Percentiles rank a stretch among this genome's conserved stretches.
phyloP scores from a whole-genome alignment of 2,888 invertebrate genomes.

The Apamea anceps region DNA sequence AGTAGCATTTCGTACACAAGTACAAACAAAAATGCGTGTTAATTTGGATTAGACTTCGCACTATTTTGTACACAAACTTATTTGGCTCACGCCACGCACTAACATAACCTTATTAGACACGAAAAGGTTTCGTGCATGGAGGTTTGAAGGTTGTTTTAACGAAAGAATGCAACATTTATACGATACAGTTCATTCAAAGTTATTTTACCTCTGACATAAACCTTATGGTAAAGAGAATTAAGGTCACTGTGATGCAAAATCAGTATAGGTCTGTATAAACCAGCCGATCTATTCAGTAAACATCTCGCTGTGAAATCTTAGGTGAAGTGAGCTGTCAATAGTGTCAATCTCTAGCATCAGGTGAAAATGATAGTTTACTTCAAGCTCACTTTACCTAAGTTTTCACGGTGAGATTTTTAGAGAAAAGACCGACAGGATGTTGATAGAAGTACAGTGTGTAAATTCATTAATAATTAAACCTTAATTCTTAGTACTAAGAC shows the following conservation, averaged over 20 bases:
- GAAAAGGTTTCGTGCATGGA: conserved; percentile 34
- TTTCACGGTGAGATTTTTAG: neutral
- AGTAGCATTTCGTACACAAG: conserved; percentile 33
- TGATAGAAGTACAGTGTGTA: neutral
- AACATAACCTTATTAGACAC: conserved; percentile 40
- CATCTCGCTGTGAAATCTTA: neutral
- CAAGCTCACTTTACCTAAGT: neutral
- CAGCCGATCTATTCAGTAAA: neutral
- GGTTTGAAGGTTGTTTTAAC: conserved; percentile 22
- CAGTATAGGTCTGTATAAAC: neutral
- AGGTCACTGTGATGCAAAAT: neutral
- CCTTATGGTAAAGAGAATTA: neutral
- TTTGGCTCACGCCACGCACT: conserved; percentile 53
- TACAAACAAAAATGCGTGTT: conserved; percentile 55
- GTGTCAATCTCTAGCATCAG: neutral
- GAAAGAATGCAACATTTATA: conserved; percentile 23
- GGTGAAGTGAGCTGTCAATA: neutral
- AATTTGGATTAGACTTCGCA: conserved; percentile 51
- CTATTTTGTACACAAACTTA: conserved; percentile 52
- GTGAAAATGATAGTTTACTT: neutral
- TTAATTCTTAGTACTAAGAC: neutral
- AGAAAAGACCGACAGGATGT: neutral
- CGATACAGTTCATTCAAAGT: neutral
- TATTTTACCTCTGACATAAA: neutral
- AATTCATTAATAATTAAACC: neutral